Evolutionary conservation across 2,797 vertebrate genomes (phyloP).

Genomic region (Myotis vivesi): DNA sequence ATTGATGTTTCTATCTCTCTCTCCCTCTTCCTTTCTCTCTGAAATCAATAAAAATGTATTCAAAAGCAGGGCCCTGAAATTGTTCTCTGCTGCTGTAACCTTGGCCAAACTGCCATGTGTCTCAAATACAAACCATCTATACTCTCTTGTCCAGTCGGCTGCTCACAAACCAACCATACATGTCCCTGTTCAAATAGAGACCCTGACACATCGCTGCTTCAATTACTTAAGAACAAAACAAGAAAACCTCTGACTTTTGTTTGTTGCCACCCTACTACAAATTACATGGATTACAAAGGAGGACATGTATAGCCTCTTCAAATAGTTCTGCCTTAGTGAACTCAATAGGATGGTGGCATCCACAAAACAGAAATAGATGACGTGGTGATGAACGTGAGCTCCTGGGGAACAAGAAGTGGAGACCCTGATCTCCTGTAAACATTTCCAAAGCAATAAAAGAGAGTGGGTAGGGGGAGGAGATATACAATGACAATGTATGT

Average conservation of each 20-base stretch:
- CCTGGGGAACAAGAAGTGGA: constrained; percentile 57
- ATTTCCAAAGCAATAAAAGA: constrained; percentile 73
- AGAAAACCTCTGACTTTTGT: not conserved
- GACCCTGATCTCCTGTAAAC: constrained; percentile 73
- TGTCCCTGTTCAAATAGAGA: not conserved
- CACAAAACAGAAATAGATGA: not conserved
- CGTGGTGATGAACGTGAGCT: not conserved
- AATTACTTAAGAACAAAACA: not conserved
- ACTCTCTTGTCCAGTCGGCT: not conserved
- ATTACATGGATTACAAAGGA: not conserved
- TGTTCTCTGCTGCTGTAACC: not conserved
- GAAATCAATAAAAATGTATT: too few relatives aligned
- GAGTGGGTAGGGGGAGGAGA: constrained; percentile 64
- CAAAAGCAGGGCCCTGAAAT: not conserved
- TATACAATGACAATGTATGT: constrained; percentile 70
- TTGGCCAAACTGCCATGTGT: fast-evolving
- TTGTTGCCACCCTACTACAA: not conserved
- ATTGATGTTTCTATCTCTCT: too few relatives aligned
- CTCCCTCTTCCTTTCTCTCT: too few relatives aligned
- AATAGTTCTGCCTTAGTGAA: not conserved
- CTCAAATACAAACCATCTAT: not conserved
- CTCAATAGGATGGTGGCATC: not conserved
- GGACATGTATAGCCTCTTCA: not conserved
- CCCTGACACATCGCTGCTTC: not conserved
- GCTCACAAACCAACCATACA: not conserved